Evolutionary conservation across 2,113 vertebrate species (phyloP).

Genomic region (Canis aureus): DNA sequence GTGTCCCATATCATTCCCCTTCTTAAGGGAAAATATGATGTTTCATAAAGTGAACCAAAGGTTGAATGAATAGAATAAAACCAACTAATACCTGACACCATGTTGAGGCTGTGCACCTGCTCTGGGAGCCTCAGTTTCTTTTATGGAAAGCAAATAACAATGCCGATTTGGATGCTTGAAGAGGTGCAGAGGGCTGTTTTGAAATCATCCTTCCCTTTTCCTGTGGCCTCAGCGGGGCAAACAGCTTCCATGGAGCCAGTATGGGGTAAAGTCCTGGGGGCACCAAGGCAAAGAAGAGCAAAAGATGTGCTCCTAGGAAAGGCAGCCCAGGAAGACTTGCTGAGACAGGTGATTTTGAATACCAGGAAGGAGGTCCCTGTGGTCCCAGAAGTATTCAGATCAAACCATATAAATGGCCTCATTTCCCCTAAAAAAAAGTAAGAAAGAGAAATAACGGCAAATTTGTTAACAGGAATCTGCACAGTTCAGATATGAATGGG

Average conservation of each 20-base stretch:
- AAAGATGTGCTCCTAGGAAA: not conserved
- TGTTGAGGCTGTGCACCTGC: not conserved
- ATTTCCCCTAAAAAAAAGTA: not conserved
- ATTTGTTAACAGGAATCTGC: constrained; percentile 86
- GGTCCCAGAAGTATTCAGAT: not conserved
- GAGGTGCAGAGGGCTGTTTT: not conserved
- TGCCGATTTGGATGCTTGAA: not conserved
- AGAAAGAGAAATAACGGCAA: constrained; percentile 39
- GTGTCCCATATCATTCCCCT: not conserved
- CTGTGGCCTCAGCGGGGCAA: not conserved
- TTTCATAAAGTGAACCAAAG: not conserved
- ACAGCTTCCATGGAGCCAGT: not conserved
- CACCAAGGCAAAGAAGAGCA: not conserved
- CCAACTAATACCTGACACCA: not conserved
- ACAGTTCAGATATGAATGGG: constrained; percentile 93
- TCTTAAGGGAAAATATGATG: not conserved
- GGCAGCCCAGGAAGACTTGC: not conserved
- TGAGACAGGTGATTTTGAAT: not conserved
- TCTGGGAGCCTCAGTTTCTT: not conserved
- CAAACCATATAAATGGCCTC: not conserved
- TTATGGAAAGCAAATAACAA: not conserved
- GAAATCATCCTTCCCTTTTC: not conserved
- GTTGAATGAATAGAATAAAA: not conserved
- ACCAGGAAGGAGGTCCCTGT: not conserved
- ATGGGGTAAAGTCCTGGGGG: not conserved